Evolutionary conservation across 2,797 vertebrate species (phyloP).

Genomic region (Hippopotamyrus pictus): DNA sequence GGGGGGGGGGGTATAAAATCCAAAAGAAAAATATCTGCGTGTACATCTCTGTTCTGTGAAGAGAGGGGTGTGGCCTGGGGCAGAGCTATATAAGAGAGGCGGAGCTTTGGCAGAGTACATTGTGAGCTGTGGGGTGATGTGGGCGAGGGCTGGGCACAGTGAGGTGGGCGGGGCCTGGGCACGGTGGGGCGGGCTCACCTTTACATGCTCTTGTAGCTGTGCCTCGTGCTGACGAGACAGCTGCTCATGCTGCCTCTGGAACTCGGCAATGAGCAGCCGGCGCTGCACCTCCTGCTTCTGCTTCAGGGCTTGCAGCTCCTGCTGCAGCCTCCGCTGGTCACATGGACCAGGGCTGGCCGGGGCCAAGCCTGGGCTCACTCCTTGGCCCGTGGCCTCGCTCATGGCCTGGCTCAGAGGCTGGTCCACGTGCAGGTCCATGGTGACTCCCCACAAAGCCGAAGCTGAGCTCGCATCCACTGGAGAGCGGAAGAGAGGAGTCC

Average conservation of each 20-base stretch:
- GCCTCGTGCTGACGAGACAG: conserved; percentile 76
- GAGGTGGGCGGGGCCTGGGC: neutral
- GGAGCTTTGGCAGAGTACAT: neutral
- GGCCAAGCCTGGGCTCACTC: conserved; percentile 33
- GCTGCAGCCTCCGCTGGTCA: conserved; percentile 66
- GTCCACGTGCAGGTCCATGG: conserved; percentile 71
- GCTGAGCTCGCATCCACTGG: conserved; percentile 65
- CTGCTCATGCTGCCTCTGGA: conserved; percentile 80
- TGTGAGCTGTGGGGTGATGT: neutral
- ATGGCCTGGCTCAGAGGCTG: conserved; percentile 53
- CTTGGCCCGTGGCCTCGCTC: conserved; percentile 23
- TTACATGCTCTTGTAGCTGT: conserved; percentile 78
- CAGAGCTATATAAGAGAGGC: neutral
- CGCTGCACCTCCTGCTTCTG: conserved; percentile 83
- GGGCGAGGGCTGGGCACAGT: neutral
- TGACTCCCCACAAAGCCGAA: conserved; percentile 63
- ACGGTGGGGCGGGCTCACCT: conserved; percentile 52
- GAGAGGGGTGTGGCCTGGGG: neutral
- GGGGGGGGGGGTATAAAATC: neutral
- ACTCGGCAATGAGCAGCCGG: conserved; percentile 77
- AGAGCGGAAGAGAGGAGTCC: neutral
- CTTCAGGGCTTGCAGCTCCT: conserved; percentile 77
- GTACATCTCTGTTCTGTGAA: neutral
- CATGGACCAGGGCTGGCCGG: conserved; percentile 53
- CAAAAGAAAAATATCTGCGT: neutral